A percentile compares a stretch with the other conserved stretches of the same genome.
phyloP scores from a whole-genome alignment of 2,113 vertebrate genomes.

The Eublepharis macularius region DNA sequence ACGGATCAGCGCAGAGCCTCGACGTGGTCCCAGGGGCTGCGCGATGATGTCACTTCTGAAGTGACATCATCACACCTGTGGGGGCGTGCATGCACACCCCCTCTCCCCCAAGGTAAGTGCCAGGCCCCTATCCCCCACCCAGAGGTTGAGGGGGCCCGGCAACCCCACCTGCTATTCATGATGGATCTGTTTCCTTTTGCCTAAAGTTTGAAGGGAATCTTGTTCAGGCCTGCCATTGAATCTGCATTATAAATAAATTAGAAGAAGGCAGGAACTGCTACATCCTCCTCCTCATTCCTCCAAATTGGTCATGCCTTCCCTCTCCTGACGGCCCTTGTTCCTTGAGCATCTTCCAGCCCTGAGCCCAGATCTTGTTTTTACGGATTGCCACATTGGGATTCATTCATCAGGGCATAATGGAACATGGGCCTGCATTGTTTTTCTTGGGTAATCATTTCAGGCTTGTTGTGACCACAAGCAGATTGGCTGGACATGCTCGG shows the following conservation, averaged over 20 bases:
- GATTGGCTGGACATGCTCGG: constrained; percentile 64
- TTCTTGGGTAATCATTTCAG: constrained; percentile 44
- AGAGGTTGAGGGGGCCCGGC: too few relatives aligned
- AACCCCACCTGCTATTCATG: too few relatives aligned
- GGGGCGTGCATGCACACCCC: too few relatives aligned
- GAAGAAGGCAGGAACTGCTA: constrained; percentile 60
- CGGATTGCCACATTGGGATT: constrained; percentile 1
- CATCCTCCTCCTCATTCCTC: constrained; percentile 47
- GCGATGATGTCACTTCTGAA: too few relatives aligned
- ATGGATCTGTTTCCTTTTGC: not conserved
- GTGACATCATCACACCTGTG: too few relatives aligned
- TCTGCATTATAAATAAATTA: constrained; percentile 32
- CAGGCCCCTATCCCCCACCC: too few relatives aligned
- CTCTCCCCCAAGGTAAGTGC: too few relatives aligned
- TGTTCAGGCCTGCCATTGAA: constrained; percentile 46
- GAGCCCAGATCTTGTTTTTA: constrained; percentile 30
- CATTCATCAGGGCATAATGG: not conserved
- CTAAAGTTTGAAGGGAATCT: not conserved
- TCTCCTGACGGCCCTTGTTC: constrained; percentile 26
- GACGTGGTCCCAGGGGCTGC: too few relatives aligned
- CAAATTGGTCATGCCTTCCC: constrained; percentile 19
- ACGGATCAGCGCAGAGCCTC: too few relatives aligned
- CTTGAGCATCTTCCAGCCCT: constrained; percentile 35
- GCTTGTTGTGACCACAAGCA: constrained; percentile 58
- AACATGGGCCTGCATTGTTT: constrained; percentile 41